These are phyloP conservation scores for Gymnothorax reevesii DNA, from an alignment of 2,797 vertebrate genomes.

Conservation along the genomic window DNA sequence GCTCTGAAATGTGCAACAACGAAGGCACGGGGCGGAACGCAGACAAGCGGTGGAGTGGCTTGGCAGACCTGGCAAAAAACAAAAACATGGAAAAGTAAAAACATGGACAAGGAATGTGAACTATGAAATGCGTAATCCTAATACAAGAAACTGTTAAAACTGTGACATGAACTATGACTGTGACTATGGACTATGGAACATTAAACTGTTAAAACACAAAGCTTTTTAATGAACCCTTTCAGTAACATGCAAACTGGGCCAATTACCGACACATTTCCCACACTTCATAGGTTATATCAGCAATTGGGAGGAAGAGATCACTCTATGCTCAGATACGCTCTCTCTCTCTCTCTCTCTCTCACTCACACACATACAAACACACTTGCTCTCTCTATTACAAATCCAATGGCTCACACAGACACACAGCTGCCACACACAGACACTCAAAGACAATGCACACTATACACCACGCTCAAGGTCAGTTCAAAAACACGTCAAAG, in stretches of 20 bases:
- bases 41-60: too few species aligned
- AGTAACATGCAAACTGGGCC: conserved; percentile 77
- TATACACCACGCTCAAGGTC: background rate
- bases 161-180: too few species aligned
- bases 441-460: background rate
- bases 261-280: conserved; percentile 76
- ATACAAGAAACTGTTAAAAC: too few species aligned
- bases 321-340: background rate
- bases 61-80: too few species aligned
- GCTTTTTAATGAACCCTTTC: background rate
- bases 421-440: background rate
- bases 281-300: conserved; percentile 72
- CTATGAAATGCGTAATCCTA: too few species aligned
- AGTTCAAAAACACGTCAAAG: background rate
- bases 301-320: conserved; percentile 46
- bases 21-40: too few species aligned
- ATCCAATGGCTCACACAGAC: background rate
- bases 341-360: too few species aligned
- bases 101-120: too few species aligned
- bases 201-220: too few species aligned
- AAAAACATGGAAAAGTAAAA: too few species aligned
- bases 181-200: too few species aligned
- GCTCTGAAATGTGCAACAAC: too few species aligned
- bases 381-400: background rate
- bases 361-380: background rate